Evolutionary conservation across 2,113 vertebrate genomes (phyloP).

Genomic region (Falcunculus frontatus): DNA sequence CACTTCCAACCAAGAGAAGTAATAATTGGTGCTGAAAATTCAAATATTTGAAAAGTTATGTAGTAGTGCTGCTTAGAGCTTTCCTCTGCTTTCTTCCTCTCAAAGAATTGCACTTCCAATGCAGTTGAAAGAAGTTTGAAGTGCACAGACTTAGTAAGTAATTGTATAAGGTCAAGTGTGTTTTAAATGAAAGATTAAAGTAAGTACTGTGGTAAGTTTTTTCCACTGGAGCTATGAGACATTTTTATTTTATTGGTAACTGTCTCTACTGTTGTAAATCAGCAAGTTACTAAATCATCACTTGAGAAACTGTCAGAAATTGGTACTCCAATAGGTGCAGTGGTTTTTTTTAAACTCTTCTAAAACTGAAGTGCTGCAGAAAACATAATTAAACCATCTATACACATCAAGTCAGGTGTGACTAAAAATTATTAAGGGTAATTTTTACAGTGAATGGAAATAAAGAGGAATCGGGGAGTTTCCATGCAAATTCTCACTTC

Average conservation of each 20-base stretch:
- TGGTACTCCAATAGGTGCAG: not conserved
- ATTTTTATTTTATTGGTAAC: conserved; percentile 6
- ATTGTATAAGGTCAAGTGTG: not conserved
- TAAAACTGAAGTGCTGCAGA: not conserved
- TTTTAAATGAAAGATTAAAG: not conserved
- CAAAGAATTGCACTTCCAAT: not conserved
- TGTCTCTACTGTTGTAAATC: conserved; percentile 1
- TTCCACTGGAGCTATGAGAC: not conserved
- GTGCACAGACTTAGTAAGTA: not conserved
- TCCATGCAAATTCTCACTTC: not conserved
- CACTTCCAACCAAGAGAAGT: not conserved
- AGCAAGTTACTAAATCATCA: not conserved
- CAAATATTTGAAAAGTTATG: not conserved
- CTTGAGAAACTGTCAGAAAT: not conserved
- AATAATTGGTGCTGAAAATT: not conserved
- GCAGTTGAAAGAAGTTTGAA: not conserved
- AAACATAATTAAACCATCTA: not conserved
- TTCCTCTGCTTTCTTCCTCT: not conserved
- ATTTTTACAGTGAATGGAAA: not conserved
- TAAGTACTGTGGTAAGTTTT: not conserved
- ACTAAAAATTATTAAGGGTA: not conserved
- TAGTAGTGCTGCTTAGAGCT: not conserved
- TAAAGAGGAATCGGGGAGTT: not conserved
- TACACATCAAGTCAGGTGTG: not conserved
- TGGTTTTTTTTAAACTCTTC: not conserved